Base-by-base conservation (phyloP, 2,888 invertebrate species). In the Mimumesa dahlbomi region DNA sequence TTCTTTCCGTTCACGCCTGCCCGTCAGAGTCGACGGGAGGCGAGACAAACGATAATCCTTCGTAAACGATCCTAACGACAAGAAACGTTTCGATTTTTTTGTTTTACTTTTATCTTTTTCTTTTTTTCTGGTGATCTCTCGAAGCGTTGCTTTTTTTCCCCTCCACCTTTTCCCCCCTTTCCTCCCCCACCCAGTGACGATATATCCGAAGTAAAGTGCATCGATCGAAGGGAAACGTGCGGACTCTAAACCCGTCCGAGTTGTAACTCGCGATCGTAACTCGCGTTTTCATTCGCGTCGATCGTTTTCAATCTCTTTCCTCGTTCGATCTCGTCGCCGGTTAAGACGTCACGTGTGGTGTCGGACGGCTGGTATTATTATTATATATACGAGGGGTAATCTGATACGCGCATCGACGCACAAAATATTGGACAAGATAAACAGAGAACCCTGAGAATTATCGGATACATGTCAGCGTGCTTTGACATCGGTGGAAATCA, bases 11-110 rank as follows among this genome's bases (percentile, higher is more conserved):
- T n/a, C n/a, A 18, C 40, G 43, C 21, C 66, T 70, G 70, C 75
- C 75, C 74, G 75, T 74, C 73, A 53, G 38, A 49, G 25, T 11
- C 45, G 67, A 72, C 72, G 64, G 72, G 75, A 59, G 63, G 70
- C 42, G 22, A 6, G 19, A 11, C 18, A 22, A 18, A 31, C 2
- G 31, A 36, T 36, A 29, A 9, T 3, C 7, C 7, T 50, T 19
- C 16, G 18, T 31, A 36, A n/a, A n/a, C n/a, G n/a, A n/a, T n/a
- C n/a, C n/a, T n/a, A n/a, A n/a, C n/a, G n/a, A n/a, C n/a, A n/a
- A n/a, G n/a, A n/a, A n/a, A n/a, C n/a, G n/a, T n/a, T n/a, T n/a
- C n/a, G n/a, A n/a, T n/a, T n/a, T n/a, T n/a, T n/a, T n/a, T n/a
- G n/a, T n/a, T n/a, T n/a, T n/a, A n/a, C n/a, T n/a, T n/a, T 22